A percentile compares a stretch with the other conserved stretches of the same genome.
Conservation (phyloP, 2,113 vertebrate genomes). For the Brachirus orientalis region DNA sequence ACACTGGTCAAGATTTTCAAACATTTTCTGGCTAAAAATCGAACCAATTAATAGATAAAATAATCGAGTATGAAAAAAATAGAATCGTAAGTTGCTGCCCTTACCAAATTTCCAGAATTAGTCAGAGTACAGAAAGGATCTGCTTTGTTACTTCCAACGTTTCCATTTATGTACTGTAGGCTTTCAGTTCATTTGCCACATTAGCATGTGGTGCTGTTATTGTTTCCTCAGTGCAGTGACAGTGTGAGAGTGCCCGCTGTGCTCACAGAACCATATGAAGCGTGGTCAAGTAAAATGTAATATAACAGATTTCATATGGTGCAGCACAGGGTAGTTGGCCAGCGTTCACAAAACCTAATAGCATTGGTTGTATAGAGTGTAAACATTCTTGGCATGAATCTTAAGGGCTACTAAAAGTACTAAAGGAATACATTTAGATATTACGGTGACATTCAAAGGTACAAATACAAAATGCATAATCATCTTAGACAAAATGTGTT, state of each 20-base stretch:
- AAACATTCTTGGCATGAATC: not conserved
- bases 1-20: too few species aligned
- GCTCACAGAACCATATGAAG: conserved; percentile 25
- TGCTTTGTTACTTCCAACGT: too few species aligned
- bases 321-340: not conserved
- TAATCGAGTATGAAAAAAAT: too few species aligned
- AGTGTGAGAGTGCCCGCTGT: conserved; percentile 11
- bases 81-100: too few species aligned
- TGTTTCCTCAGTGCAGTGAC: conserved; percentile 8
- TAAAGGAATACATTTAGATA: not conserved
- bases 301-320: not conserved
- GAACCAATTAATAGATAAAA: too few species aligned
- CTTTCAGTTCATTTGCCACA: not conserved
- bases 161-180: too few species aligned
- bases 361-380: not conserved
- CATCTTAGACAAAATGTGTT: too few species aligned
- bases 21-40: too few species aligned
- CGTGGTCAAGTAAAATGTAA: conserved; percentile 25
- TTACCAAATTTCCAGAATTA: too few species aligned
- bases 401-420: not conserved
- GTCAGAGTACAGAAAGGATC: too few species aligned
- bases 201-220: conserved; percentile 10
- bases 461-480: too few species aligned
- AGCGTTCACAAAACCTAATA: not conserved
- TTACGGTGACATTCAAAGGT: too few species aligned